phyloP scores from a whole-genome alignment of 2,888 invertebrate genomes.

The Harpalus rubripes region DNA sequence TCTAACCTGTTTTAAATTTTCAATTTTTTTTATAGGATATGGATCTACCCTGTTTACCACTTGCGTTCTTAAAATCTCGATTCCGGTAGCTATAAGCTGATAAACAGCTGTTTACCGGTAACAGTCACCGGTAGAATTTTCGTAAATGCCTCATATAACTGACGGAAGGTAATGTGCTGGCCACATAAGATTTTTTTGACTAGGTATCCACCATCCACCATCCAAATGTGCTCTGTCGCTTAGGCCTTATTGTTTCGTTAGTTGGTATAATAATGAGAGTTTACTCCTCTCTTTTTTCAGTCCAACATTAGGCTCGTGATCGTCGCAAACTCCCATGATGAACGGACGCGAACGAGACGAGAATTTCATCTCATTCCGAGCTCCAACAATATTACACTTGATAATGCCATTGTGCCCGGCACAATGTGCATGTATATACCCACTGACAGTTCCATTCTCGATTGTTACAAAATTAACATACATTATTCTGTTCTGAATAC shows the following conservation, averaged over 20 bases:
- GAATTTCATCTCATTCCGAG: constrained; percentile 38
- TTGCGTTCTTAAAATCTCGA: too few species aligned
- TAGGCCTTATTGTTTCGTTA: constrained; percentile 23
- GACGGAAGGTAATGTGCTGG: too few species aligned
- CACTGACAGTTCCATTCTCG: constrained; percentile 49
- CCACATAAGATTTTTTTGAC: too few species aligned
- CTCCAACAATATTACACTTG: constrained; percentile 46
- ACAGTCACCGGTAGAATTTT: too few species aligned
- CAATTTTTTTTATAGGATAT: too few species aligned
- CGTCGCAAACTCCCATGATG: constrained; percentile 22
- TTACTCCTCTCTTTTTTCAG: constrained; percentile 29
- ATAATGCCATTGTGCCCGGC: constrained; percentile 46
- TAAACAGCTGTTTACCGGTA: too few species aligned
- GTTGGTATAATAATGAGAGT: constrained; percentile 49
- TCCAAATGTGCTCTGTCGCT: too few species aligned
- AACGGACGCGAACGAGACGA: constrained; percentile 25
- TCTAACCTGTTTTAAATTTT: too few species aligned
- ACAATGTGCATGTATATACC: constrained; percentile 44
- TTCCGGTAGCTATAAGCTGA: too few species aligned
- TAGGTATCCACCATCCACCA: too few species aligned
- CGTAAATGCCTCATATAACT: too few species aligned
- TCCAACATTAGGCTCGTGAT: neutral
- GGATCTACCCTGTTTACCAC: too few species aligned
- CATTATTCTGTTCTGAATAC: constrained; percentile 40
- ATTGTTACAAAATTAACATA: constrained; percentile 50